Percentiles rank a stretch among this genome's conserved stretches.
Conservation (phyloP, 2,797 vertebrate genomes). For the Amphiprion clarkii region DNA sequence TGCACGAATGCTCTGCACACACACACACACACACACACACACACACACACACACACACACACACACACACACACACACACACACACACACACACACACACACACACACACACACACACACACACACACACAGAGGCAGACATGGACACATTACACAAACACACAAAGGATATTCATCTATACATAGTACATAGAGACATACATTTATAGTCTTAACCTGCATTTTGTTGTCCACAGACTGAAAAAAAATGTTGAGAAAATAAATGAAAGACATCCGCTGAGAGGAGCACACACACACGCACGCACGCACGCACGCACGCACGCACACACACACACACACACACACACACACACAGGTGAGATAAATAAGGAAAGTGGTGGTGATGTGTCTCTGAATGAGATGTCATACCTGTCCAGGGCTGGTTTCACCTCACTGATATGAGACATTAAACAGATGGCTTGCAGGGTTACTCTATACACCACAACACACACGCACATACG, state of each 20-base stretch:
- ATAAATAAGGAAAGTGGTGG: constrained; percentile 46
- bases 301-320: neutral
- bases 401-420: constrained; percentile 50
- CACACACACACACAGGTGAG: neutral
- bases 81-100: neutral
- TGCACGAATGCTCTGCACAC: constrained; percentile 9
- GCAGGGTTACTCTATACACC: constrained; percentile 16
- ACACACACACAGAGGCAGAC: neutral
- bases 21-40: neutral
- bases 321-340: neutral
- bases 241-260: neutral
- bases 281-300: too few species aligned
- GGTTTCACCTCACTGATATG: constrained; percentile 50
- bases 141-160: neutral
- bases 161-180: neutral
- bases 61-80: too few species aligned
- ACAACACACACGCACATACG: neutral
- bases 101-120: neutral
- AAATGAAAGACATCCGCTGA: neutral
- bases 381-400: constrained; percentile 70
- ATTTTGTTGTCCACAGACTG: neutral
- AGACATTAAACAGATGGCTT: constrained; percentile 52
- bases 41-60: neutral
- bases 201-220: neutral
- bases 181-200: neutral